Percentiles rank a stretch among this genome's conserved stretches.
Conservation (phyloP, 1,140 invertebrate species). For the Bombus impatiens region DNA sequence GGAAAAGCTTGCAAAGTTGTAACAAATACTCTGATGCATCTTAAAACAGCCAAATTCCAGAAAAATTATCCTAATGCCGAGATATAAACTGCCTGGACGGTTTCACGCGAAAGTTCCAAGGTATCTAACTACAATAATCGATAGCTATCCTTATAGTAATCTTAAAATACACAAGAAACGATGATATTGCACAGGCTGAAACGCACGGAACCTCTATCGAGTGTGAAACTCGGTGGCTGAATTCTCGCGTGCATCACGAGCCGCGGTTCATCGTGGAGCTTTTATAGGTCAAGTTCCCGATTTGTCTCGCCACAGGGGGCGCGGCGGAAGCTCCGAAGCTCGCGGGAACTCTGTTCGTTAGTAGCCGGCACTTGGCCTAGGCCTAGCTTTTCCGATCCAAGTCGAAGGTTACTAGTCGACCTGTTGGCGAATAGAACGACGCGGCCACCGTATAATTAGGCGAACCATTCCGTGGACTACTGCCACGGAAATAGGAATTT, state of each 20-base stretch:
- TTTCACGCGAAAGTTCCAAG: background rate
- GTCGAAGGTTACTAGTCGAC: slow-evolving; percentile 7
- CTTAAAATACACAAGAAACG: background rate
- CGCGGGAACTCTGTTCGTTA: slow-evolving; percentile 29
- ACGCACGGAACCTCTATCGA: background rate
- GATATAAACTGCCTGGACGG: background rate
- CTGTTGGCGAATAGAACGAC: background rate
- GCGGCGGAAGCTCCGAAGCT: slow-evolving; percentile 12
- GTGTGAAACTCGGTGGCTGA: background rate
- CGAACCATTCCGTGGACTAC: background rate
- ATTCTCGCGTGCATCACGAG: slow-evolving; percentile 71
- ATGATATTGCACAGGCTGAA: background rate
- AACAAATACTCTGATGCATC: too few relatives aligned
- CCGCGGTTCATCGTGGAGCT: slow-evolving; percentile 69
- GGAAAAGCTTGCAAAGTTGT: too few relatives aligned
- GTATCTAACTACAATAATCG: background rate
- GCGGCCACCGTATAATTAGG: background rate
- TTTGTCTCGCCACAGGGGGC: slow-evolving; percentile 55
- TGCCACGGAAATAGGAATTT: background rate
- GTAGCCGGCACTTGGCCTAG: slow-evolving; percentile 42
- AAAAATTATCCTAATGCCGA: background rate
- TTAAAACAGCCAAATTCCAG: background rate
- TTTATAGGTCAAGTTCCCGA: slow-evolving; percentile 79
- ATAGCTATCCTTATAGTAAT: background rate
- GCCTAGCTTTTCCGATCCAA: slow-evolving; percentile 42